Conservation (phyloP, 2,888 invertebrate genomes). For the Dione vanillae region DNA sequence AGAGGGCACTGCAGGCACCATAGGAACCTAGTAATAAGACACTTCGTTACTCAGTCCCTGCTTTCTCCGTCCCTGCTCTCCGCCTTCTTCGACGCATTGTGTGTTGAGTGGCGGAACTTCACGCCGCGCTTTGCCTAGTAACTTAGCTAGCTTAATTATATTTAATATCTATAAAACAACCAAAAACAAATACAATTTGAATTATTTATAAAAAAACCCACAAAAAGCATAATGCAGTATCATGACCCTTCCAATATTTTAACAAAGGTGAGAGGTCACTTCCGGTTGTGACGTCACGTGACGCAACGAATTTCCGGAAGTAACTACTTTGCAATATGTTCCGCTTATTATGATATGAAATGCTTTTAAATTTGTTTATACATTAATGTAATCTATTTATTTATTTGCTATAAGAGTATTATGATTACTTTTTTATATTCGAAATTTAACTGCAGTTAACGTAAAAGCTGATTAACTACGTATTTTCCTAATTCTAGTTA, state of each 20-base stretch:
- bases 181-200: background rate
- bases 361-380: constrained; percentile 29
- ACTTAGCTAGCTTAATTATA: too few species aligned
- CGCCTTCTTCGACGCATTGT: too few species aligned
- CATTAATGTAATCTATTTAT: background rate
- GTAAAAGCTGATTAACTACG: too few species aligned
- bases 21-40: too few species aligned
- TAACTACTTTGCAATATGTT: constrained; percentile 68
- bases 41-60: too few species aligned
- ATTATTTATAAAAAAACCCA: background rate
- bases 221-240: constrained; percentile 22
- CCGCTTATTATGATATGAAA: constrained; percentile 55
- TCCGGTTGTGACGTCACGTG: constrained; percentile 48
- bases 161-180: background rate
- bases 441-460: too few species aligned
- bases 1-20: too few species aligned
- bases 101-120: too few species aligned
- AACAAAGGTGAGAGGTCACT: constrained; percentile 24
- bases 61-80: too few species aligned
- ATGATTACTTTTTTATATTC: background rate
- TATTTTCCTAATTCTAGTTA: too few species aligned
- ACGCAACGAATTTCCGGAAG: constrained; percentile 58
- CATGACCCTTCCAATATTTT: constrained; percentile 13
- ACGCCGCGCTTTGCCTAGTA: too few species aligned
- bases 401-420: too few species aligned